Evolutionary conservation across 2,113 vertebrate species (phyloP), one percentile per base, ranked within the genome.

Genomic region (Motacilla tschutschensis): DNA sequence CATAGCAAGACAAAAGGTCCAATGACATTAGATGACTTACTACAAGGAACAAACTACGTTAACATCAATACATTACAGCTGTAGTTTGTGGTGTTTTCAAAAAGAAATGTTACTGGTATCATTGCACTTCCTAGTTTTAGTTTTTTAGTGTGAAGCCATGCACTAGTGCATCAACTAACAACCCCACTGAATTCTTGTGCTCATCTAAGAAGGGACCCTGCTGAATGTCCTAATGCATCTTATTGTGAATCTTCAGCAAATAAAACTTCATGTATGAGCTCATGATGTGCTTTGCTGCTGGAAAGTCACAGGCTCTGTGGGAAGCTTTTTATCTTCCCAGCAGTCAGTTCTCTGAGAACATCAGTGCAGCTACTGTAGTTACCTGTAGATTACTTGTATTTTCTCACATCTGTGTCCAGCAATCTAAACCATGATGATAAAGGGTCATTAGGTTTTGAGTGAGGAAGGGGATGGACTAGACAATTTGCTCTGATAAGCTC

Each of bases 311-410:
- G 96, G 96, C 98, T 97, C 98, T 98, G 98, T 98, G 97, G 98
- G 99, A 98, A 97, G 97, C 98, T 98, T 98, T 99, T 99, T 98
- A 99, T 99, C 98, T 97, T 98, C 98, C 96, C 98, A 99, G 98
- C 98, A 98, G 98, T 98, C 98, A 97, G 97, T 98, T 98, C 97
- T 98, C 98, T 96, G 98, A 98, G 98, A 96, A 98, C 98, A 98
- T 98, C 96, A 97, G 97, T 98, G 96, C 97, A 97, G 97, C 98
- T 95, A 96, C 97, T 97, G 96, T 97, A 97, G 97, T 98, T 98
- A 98, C 97, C 97, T 97, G 97, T 96, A 97, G 97, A 98, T 98
- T 97, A 98, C 97, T 98, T 97, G 95, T 98, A 98, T 98, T 98
- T 98, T 98, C 97, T 97, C 97, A 97, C 97, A 97, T 98, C 97